Evolutionary conservation across 2,797 vertebrate species (phyloP).

Genomic region (Acridotheres tristis): DNA sequence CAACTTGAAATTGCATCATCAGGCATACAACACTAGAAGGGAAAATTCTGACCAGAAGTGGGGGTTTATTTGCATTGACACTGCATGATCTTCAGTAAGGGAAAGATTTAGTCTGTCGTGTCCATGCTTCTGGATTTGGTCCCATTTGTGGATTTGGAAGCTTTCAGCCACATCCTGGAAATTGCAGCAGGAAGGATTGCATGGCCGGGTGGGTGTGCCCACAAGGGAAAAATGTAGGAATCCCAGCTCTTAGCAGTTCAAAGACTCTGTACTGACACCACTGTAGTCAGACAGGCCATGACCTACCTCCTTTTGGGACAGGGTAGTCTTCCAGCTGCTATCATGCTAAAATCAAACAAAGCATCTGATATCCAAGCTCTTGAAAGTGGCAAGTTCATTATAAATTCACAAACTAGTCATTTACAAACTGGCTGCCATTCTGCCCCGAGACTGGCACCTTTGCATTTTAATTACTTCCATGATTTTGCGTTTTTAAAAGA

Average conservation of each 20-base stretch:
- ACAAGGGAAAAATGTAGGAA: neutral
- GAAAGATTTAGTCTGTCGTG: neutral
- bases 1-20: neutral
- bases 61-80: fast-evolving
- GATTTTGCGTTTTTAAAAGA: neutral
- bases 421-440: neutral
- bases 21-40: neutral
- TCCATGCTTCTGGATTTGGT: neutral
- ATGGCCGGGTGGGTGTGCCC: neutral
- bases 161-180: neutral
- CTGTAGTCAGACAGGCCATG: neutral
- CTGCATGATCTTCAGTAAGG: neutral
- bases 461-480: neutral
- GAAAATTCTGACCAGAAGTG: neutral
- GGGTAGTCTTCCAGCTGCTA: neutral
- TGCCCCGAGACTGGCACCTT: neutral
- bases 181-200: neutral
- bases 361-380: neutral
- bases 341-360: neutral
- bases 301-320: neutral
- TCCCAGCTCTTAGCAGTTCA: neutral
- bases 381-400: neutral
- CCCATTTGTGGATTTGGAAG: neutral
- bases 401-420: neutral
- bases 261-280: neutral